These are phyloP conservation scores for Eremophila alpestris DNA, from an alignment of 2,797 vertebrate genomes.

Conservation along the genomic window DNA sequence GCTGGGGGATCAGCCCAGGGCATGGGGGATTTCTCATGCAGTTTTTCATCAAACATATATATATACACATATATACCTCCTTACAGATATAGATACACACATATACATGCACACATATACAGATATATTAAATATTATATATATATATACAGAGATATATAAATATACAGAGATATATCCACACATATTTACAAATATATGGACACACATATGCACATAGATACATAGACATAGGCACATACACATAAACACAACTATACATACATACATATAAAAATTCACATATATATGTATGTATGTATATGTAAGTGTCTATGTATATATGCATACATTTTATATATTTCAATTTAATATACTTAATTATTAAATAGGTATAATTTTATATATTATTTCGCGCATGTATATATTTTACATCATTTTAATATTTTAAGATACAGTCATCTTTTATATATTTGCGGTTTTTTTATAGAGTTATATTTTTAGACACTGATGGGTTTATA, in stretches of 20 bases:
- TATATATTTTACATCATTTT: too few relatives aligned
- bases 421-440: too few relatives aligned
- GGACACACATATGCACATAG: neutral
- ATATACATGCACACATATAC: neutral
- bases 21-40: neutral
- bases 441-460: too few relatives aligned
- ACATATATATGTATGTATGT: neutral
- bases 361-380: neutral
- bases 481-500: too few relatives aligned
- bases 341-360: too few relatives aligned
- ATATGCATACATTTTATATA: too few relatives aligned
- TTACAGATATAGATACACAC: neutral
- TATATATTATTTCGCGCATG: too few relatives aligned
- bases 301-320: neutral
- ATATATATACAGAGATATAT: too few relatives aligned
- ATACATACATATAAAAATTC: neutral
- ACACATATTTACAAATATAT: neutral
- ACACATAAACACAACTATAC: neutral
- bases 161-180: too few relatives aligned
- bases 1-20: neutral
- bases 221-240: neutral
- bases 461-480: too few relatives aligned
- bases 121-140: too few relatives aligned
- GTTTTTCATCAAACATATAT: neutral
- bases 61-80: neutral